Evolutionary conservation across 1,140 invertebrate species (phyloP), one percentile per base, ranked within the genome.

Genomic region (Conus ventricosus): DNA sequence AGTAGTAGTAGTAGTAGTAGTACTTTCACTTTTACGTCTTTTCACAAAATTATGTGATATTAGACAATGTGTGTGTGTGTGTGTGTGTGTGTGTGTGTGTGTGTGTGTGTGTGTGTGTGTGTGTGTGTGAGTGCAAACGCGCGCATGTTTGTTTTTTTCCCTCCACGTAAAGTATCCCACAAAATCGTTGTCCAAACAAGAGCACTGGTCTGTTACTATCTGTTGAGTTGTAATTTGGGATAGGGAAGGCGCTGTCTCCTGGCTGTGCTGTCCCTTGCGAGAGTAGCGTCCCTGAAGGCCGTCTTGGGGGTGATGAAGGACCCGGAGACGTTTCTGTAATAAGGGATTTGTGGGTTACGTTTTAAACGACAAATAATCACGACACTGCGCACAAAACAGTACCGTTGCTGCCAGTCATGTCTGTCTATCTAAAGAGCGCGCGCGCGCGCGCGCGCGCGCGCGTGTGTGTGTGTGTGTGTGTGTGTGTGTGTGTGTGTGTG

Each of bases 31-130:
- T n/a, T n/a, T n/a, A n/a, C n/a, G n/a, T n/a, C n/a, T n/a, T n/a
- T n/a, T n/a, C n/a, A n/a, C n/a, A n/a, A n/a, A n/a, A n/a, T n/a
- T n/a, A n/a, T n/a, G n/a, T n/a, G n/a, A n/a, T n/a, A n/a, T n/a
- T n/a, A n/a, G n/a, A n/a, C n/a, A n/a, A n/a, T 71, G 67, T 71
- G 67, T 71, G 60, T 63, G 60, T 63, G 60, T 63, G 60, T 63
- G 60, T 63, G 60, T 63, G 60, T 63, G 60, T 63, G 60, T 63
- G 60, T 63, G 60, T 63, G 60, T 63, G 60, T 63, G 60, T 80
- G 39, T 80, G 76, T 80, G 76, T 80, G 76, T 80, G 76, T 80
- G 76, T 80, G 76, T 80, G 76, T 80, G n/a, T 80, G 76, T 80
- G 39, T 80, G 76, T 27, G 76, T 27, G 76, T 27, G 76, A 17